Conservation (phyloP, 2,888 invertebrate genomes). For the Cataglyphis rosenhaueri region DNA sequence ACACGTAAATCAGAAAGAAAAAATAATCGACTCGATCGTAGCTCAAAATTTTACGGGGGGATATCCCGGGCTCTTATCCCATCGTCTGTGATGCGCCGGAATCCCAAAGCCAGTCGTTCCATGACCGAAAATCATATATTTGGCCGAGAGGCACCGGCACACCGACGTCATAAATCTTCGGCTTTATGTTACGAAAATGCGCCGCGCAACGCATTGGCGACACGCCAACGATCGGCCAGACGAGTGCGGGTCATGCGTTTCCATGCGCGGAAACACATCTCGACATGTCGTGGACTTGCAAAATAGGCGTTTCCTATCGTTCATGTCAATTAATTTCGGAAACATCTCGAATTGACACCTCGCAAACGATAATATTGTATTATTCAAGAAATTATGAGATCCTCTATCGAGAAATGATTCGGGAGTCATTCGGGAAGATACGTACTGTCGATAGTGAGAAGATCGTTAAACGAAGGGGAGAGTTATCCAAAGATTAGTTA, state of each 20-base stretch:
- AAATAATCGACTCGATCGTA: constrained; percentile 49
- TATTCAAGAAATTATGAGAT: neutral
- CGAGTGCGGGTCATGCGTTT: constrained; percentile 26
- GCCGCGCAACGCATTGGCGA: constrained; percentile 72
- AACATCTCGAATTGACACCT: constrained; percentile 20
- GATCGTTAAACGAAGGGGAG: neutral
- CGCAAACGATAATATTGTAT: neutral
- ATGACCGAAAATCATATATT: constrained; percentile 74
- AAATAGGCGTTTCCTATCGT: constrained; percentile 26
- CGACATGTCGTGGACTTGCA: constrained; percentile 28
- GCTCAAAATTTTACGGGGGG: constrained; percentile 72
- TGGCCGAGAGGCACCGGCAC: constrained; percentile 59
- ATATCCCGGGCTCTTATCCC: constrained; percentile 52
- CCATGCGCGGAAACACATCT: constrained; percentile 24
- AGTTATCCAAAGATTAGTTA: neutral
- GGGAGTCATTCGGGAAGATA: neutral
- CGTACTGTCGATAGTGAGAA: neutral
- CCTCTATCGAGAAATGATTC: neutral
- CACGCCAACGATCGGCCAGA: constrained; percentile 63
- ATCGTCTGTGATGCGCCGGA: constrained; percentile 55
- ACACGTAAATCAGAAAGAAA: constrained; percentile 7
- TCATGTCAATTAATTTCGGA: constrained; percentile 38
- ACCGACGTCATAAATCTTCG: constrained; percentile 76
- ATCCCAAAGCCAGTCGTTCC: constrained; percentile 63
- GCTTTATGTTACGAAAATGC: constrained; percentile 79